Evolutionary conservation across 2,113 vertebrate species (phyloP).

Genomic region (Morone chrysops): DNA sequence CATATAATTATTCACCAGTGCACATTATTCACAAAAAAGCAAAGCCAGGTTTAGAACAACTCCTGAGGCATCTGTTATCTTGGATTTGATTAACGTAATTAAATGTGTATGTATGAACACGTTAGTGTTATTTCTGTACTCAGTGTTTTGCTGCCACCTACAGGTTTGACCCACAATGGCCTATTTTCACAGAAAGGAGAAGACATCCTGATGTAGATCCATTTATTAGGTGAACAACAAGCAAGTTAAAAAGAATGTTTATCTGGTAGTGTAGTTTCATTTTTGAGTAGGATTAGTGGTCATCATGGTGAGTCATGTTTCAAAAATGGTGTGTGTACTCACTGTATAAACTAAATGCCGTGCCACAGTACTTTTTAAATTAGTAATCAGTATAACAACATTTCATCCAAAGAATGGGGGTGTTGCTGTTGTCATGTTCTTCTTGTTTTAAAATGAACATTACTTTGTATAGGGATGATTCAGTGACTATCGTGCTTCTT

Average conservation of each 20-base stretch:
- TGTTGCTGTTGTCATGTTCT: slow-evolving; percentile 27
- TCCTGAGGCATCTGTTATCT: not conserved
- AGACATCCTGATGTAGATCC: not conserved
- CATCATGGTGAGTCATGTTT: slow-evolving; percentile 51
- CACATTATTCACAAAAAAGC: not conserved
- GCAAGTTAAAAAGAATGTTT: slow-evolving; percentile 5
- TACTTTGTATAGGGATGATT: slow-evolving; percentile 48
- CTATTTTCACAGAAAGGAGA: not conserved
- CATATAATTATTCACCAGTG: not conserved
- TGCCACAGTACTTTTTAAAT: slow-evolving; percentile 28
- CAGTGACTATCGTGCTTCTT: slow-evolving; percentile 50
- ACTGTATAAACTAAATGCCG: slow-evolving; percentile 33
- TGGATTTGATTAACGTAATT: not conserved
- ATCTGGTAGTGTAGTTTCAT: slow-evolving; percentile 27
- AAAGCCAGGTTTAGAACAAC: not conserved
- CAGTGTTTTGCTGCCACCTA: slow-evolving; percentile 11
- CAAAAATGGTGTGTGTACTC: slow-evolving; percentile 29
- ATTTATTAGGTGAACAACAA: slow-evolving; percentile 11
- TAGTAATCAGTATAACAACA: slow-evolving; percentile 38
- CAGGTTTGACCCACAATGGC: not conserved
- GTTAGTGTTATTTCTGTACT: not conserved
- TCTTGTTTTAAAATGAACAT: slow-evolving; percentile 34
- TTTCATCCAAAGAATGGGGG: slow-evolving; percentile 36
- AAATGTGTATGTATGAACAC: not conserved
- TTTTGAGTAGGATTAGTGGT: slow-evolving; percentile 4